Evolutionary conservation across 2,113 vertebrate genomes (phyloP), one percentile per base, ranked within the genome.

Genomic region (Pelecanoides urinatrix): DNA sequence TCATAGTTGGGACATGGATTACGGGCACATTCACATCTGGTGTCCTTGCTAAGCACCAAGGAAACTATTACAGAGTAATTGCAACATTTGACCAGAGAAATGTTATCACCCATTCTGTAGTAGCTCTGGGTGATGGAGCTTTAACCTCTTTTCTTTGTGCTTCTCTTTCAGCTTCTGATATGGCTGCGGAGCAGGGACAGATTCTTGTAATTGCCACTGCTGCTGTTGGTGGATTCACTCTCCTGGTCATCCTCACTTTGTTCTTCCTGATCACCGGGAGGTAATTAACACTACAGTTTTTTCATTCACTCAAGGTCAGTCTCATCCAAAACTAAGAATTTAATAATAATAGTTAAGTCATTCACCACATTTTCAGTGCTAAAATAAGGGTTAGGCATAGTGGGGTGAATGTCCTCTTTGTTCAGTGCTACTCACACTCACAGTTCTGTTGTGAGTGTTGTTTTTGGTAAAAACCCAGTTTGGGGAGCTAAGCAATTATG

Each of bases 201-300:
- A 99, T 99, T 86, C 98, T 99, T 56, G 99, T 99, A 65, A 99
- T 99, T 78, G 99, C 99, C 94, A 99, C 99, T 0, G 99, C 99
- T 6, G 99, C 99, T 2, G 99, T 99, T 10, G 99, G 99, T 36
- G 99, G 99, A 93, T 99, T 99, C 96, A 99, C 99, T 36, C 99
- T 99, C 59, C 98, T 99, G 15, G 98, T 99, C 96, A 99, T 99
- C 96, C 99, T 99, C 93, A 99, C 99, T 56, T 98, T 99, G 91
- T 99, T 99, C 98, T 99, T 99, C 98, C 98, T 99, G 84, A 99
- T 99, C 98, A 99, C 99, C 30, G 99, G 99, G 83, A 99, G 99
- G 99, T 99, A 99, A 98, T 29, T 65, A 34, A 88, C 45, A 42
- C 40, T 44, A 16, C 21, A 29, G 4, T 25, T 10, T 70, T 72